phyloP scores from a whole-genome alignment of 2,888 invertebrate genomes.

The Ephialtes manifestator region DNA sequence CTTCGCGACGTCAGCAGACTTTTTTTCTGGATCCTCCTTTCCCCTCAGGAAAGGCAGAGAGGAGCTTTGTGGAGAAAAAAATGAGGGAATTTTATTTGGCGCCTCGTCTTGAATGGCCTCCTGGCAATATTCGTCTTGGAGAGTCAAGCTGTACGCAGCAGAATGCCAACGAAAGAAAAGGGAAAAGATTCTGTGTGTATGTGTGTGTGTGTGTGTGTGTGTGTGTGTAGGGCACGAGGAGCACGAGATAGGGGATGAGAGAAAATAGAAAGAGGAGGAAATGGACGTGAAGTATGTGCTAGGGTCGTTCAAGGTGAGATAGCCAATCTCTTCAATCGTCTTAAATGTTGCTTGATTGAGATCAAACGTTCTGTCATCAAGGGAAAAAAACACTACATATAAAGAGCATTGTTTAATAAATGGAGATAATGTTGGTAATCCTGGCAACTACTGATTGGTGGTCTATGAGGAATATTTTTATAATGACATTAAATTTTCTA shows the following conservation, averaged over 20 bases:
- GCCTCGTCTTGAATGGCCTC: constrained; percentile 11
- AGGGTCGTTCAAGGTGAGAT: not conserved
- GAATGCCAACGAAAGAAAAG: not conserved
- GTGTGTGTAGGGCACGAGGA: not conserved
- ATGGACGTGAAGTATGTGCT: constrained; percentile 4
- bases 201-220: too few relatives aligned
- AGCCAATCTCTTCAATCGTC: not conserved
- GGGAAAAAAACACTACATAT: not conserved
- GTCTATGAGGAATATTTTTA: too few relatives aligned
- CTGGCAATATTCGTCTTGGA: constrained; percentile 30
- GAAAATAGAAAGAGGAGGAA: not conserved
- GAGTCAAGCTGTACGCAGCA: not conserved
- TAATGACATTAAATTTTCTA: too few relatives aligned
- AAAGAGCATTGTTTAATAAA: too few relatives aligned
- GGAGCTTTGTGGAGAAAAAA: constrained; percentile 34
- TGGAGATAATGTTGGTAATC: too few relatives aligned
- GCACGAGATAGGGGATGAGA: constrained; percentile 3
- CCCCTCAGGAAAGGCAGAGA: constrained; percentile 8
- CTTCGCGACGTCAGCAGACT: constrained; percentile 41
- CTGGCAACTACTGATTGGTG: too few relatives aligned
- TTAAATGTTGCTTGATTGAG: not conserved
- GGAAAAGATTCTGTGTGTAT: not conserved
- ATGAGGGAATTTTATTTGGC: constrained; percentile 41
- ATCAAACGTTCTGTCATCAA: not conserved
- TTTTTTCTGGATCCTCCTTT: constrained; percentile 17